Percentiles rank a stretch among this genome's conserved stretches.
These are phyloP conservation scores for Eriosoma lanigerum DNA, from an alignment of 1,140 invertebrate species.

Conservation along the genomic window DNA sequence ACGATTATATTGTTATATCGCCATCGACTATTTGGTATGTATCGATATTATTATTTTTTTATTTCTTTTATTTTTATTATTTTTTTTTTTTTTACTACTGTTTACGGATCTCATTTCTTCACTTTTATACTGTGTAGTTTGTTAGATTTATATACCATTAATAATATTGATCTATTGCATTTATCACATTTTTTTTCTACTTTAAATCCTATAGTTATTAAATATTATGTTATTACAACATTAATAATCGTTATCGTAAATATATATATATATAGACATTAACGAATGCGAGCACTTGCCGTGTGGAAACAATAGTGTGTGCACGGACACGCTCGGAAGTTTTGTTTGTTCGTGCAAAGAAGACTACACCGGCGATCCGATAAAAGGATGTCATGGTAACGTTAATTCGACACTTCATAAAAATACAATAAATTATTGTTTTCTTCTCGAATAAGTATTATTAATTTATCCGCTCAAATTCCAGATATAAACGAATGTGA, in stretches of 20 bases:
- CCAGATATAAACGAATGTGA: constrained; percentile 88
- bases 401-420: neutral
- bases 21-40: constrained; percentile 20
- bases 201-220: no score
- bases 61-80: constrained; percentile 4
- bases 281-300: constrained; percentile 85
- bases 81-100: neutral
- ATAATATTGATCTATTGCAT: no score
- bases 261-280: no score
- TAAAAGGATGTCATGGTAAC: constrained; percentile 72
- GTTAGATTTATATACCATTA: neutral
- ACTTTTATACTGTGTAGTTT: constrained; percentile 33
- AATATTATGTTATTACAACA: neutral
- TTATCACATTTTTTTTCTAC: no score
- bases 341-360: constrained; percentile 79
- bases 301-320: constrained; percentile 81
- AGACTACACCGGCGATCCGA: constrained; percentile 83
- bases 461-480: constrained; percentile 54
- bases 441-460: neutral
- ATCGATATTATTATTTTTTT: constrained; percentile 23
- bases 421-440: no score
- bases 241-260: no score
- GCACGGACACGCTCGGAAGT: constrained; percentile 83
- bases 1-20: neutral
- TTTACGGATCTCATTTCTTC: neutral